Base-by-base conservation (phyloP, 2,797 vertebrate species). In the Xiphophorus birchmanni region DNA sequence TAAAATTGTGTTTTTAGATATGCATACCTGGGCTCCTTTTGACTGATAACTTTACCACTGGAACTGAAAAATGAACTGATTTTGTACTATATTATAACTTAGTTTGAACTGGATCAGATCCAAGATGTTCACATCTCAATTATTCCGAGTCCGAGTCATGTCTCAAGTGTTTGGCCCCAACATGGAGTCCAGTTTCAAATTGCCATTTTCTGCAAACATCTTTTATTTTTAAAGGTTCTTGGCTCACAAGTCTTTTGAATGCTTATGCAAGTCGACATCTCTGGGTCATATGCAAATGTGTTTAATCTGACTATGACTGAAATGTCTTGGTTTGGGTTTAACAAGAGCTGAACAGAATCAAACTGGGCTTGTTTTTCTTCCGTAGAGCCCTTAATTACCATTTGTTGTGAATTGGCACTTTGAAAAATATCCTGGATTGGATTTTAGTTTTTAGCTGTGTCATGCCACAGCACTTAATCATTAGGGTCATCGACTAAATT, bases 401-500 rank as follows among this genome's bases (percentile, higher is more conserved):
- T 35, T 65, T 35, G 32, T 65, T 37, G 29, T 37, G 5, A 65
- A 67, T 23, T 37, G 35, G 35, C 18, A 23, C 63, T 67, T 54
- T 54, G 18, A 21, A 67, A 23, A 67, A 67, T 10, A 67, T 37
- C 18, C 63, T 67, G 17, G 15, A 40, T 23, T 37, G 35, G 1
- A 37, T 67, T 67, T 67, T 11, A 1, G 40, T 67, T 65, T 65
- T 8, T 37, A 67, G 9, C 5, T 40, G 26, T 76, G 52, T 40
- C 77, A 80, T 79, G 74, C 84, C 15, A 74, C 50, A 56, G 12
- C 56, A 32, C n/a, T 60, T 32, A 26, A 10, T 65, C 7, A 4
- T 47, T 35, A 21, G 10, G 8, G 37, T 69, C 40, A 23, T 42
- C 7, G 32, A 23, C 40, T 8, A 26, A 40, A 69, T 69, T 10